Evolutionary conservation across 2,888 invertebrate species (phyloP), one percentile per base, ranked within the genome.

Genomic region (Liposcelis brunnea): DNA sequence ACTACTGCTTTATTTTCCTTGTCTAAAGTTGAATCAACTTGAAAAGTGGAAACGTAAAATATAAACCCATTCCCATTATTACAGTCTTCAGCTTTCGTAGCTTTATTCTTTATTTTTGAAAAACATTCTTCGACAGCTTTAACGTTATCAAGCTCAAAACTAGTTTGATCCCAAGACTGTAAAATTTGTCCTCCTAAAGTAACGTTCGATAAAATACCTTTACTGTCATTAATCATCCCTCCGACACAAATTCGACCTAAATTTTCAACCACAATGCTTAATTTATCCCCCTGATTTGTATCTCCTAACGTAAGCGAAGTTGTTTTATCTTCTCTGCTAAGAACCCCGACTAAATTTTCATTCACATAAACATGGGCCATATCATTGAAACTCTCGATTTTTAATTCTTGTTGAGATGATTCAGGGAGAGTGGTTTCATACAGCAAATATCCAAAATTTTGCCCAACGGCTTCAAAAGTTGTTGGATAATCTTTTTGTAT

Each of bases 211-310:
- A 73, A 55, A 46, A 78, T 68, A 11, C 79, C 79, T 58, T 66
- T 66, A 44, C 56, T 59, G 47, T 66, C 65, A 40, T 56, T 56
- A n/a, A 74, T 56, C 2, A 62, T 52, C 45, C 53, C 49, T 36
- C 76, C 74, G 54, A 64, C 84, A 59, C 85, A 85, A 37, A 83
- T 72, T 44, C 87, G 70, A 8, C 90, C 91, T 67, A 83, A 83
- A 59, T 82, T 86, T 63, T 11, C 16, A 2, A 19, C 26, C 4
- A 16, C 10, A 34, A 21, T 26, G 38, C 48, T 46, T 47, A 56
- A 54, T 44, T 56, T 50, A 42, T 55, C 51, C 7, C 7, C 6
- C 15, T 14, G 40, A 26, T 4, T 8, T 3, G 15, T 14, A 10
- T 12, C 19, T 6, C 15, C 4, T 40, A 40, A 18, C 7, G 6